These are phyloP conservation scores for Drosophila bocqueti DNA, from an alignment of 1,140 invertebrate genomes.

Conservation along the genomic window DNA sequence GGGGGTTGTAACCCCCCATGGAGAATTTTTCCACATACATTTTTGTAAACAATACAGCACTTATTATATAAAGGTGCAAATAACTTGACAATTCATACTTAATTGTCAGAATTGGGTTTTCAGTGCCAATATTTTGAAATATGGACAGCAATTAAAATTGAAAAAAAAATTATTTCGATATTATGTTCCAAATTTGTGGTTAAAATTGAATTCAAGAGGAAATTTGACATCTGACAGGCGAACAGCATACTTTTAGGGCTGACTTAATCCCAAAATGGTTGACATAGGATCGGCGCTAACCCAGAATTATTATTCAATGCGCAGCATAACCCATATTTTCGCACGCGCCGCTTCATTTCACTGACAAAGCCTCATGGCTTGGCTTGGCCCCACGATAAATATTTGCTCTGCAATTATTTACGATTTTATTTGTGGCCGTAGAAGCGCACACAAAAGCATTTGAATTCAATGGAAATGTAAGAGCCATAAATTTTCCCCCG, in stretches of 20 bases:
- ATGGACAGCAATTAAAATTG: too few species aligned
- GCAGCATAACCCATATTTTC: constrained; percentile 3
- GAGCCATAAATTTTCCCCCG: constrained; percentile 67
- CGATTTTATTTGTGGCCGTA: constrained; percentile 26
- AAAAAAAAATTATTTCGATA: too few species aligned
- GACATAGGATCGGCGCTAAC: neutral
- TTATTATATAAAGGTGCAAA: too few species aligned
- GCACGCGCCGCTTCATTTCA: constrained; percentile 7
- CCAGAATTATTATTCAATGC: constrained; percentile 9
- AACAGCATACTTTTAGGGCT: constrained; percentile 5
- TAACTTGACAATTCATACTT: too few species aligned
- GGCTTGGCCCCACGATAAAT: constrained; percentile 46
- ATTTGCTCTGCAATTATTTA: constrained; percentile 62
- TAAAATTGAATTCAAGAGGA: neutral
- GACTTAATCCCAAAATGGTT: neutral
- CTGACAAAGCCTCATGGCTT: too few species aligned
- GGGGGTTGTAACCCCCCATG: too few species aligned
- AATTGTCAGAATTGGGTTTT: too few species aligned
- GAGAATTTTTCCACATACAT: too few species aligned
- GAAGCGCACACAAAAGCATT: constrained; percentile 50
- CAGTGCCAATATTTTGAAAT: too few species aligned
- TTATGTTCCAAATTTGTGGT: too few species aligned
- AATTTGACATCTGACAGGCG: neutral
- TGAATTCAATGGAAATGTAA: constrained; percentile 65
- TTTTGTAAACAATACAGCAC: too few species aligned